Evolutionary conservation across 2,113 vertebrate genomes (phyloP).

Genomic region (Pedionomus torquatus): DNA sequence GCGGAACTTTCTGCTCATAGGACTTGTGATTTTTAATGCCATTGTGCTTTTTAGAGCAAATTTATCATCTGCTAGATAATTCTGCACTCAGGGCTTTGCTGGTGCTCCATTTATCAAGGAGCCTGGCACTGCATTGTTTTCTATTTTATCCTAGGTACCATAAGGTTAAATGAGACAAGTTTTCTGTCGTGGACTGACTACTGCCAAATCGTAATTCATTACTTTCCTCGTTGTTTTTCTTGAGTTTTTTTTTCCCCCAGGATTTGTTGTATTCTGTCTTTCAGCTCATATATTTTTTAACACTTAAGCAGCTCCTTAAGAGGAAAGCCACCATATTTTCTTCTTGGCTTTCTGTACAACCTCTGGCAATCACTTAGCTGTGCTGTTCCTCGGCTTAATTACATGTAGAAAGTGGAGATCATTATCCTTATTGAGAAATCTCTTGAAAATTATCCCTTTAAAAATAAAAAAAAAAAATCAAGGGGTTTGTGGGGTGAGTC

Average conservation of each 20-base stretch:
- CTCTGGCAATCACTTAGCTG: not conserved
- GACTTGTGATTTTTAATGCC: constrained; percentile 20
- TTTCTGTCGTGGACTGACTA: constrained; percentile 46
- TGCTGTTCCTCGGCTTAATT: not conserved
- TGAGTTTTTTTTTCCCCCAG: not conserved
- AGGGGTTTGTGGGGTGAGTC: not conserved
- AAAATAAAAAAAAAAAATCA: not conserved
- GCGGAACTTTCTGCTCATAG: not conserved
- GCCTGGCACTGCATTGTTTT: constrained; percentile 25
- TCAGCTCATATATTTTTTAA: not conserved
- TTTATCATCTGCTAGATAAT: constrained; percentile 69
- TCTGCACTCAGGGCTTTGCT: constrained; percentile 65
- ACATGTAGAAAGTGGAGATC: not conserved
- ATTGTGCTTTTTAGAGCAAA: constrained; percentile 63
- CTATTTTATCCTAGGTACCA: constrained; percentile 62
- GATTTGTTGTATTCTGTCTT: not conserved
- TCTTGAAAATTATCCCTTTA: not conserved
- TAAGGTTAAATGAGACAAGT: constrained; percentile 45
- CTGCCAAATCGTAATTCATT: constrained; percentile 66
- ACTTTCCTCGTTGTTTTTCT: not conserved
- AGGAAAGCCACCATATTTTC: not conserved
- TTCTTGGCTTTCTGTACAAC: not conserved
- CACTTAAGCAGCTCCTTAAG: not conserved
- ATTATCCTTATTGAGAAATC: not conserved
- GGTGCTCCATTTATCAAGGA: constrained; percentile 65